Evolutionary conservation across 2,797 vertebrate species (phyloP), one percentile per base, ranked within the genome.

Genomic region (Crenuchus spilurus): DNA sequence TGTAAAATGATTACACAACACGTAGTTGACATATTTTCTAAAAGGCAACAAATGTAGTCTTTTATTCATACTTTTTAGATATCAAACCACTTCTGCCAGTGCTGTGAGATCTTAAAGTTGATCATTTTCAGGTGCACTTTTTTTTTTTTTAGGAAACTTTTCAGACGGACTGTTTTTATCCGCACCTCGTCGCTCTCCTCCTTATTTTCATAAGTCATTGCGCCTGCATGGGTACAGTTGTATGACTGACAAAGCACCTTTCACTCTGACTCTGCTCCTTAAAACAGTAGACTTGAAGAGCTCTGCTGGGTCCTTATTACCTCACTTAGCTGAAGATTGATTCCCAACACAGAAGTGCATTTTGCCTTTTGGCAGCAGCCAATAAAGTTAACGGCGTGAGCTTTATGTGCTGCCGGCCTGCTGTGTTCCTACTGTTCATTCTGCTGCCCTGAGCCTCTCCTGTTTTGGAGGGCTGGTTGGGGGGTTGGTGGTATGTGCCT

Each of bases 401-500:
- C 31, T 75, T 78, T 81, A 42, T 71, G 35, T 61, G 68, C 49
- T 35, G 48, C 57, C 54, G 30, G 31, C 41, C 41, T 30, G 55
- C 62, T 49, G 30, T 24, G 31, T 51, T 62, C 44, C 48, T 52
- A 51, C 44, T 35, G 8, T 24, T 57, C 37, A 6, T 37, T 44
- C 69, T 51, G 63, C 62, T 65, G 70, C 37, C 22, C 1, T 39
- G 35, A 52, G 66, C 70, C 52, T n/a, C 49, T 48, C 41, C 39
- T 77, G 70, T 62, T 77, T 41, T 80, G 80, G 31, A 67, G 52
- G 46, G 41, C 9, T 8, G 41, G 74, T 72, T 16, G 74, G 44
- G 82, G 75, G 69, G 35, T 63, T 75, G 76, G 77, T 78, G 78
- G 71, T 75, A 49, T 84, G 82, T 84, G 73, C 77, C 74, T 73